Conservation (phyloP, 2,797 vertebrate genomes). For the Anisognathus igniventris region DNA sequence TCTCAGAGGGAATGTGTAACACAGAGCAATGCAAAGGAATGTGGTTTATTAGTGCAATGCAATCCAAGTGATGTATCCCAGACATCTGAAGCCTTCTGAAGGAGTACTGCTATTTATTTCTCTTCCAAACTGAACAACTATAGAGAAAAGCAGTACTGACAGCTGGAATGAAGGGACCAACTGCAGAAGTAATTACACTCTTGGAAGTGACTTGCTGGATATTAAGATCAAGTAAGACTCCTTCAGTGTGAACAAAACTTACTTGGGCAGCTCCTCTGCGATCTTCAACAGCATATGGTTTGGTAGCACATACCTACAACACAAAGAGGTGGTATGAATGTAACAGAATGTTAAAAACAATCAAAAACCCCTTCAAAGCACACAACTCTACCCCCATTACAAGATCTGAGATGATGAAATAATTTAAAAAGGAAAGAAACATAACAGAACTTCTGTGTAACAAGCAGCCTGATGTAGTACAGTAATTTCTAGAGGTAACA, state of each 20-base stretch:
- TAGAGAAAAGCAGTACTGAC: background rate
- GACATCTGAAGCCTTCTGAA: background rate
- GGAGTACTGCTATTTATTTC: background rate
- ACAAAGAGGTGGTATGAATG: background rate
- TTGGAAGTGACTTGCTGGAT: background rate
- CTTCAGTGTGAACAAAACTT: conserved; percentile 59
- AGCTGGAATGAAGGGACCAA: background rate
- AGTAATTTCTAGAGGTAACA: background rate
- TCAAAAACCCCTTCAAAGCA: background rate
- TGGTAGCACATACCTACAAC: conserved; percentile 86
- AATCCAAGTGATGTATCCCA: background rate
- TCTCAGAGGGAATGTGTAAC: background rate
- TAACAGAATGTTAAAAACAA: background rate
- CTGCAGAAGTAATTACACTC: background rate
- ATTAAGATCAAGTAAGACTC: background rate
- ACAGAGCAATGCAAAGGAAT: background rate
- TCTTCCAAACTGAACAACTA: background rate
- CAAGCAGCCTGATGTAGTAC: background rate
- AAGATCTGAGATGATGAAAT: background rate
- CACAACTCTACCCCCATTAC: background rate
- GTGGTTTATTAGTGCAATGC: background rate
- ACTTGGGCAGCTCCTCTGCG: conserved; percentile 93
- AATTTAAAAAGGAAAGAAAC: background rate
- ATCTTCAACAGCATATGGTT: conserved; percentile 97
- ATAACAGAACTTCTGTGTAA: background rate